These are phyloP conservation scores for Alouatta palliata DNA, from an alignment of 2,113 vertebrate species.

Conservation along the genomic window DNA sequence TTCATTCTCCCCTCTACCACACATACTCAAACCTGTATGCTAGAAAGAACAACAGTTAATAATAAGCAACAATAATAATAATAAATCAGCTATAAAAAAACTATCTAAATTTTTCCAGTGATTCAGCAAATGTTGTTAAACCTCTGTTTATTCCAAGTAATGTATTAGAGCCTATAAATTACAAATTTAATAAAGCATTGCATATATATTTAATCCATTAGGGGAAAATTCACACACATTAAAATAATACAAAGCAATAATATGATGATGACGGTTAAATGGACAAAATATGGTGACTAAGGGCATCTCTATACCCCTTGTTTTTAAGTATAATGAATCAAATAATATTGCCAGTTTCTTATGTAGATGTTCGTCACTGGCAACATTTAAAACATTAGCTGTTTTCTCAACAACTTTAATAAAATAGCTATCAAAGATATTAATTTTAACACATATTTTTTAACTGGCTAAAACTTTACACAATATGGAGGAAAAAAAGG, in stretches of 20 bases:
- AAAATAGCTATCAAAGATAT: too few species aligned
- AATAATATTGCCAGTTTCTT: too few species aligned
- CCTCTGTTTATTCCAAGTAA: background rate
- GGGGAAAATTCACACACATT: background rate
- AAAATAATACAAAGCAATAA: background rate
- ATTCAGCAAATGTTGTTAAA: background rate
- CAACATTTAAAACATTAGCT: too few species aligned
- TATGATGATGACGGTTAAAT: too few species aligned
- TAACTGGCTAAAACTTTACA: too few species aligned
- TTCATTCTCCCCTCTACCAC: background rate
- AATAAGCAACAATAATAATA: background rate
- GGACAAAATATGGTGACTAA: too few species aligned
- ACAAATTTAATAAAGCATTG: background rate
- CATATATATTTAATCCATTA: background rate
- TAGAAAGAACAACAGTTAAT: background rate
- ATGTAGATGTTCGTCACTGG: too few species aligned
- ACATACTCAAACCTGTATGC: background rate
- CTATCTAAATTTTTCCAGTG: background rate
- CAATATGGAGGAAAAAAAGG: too few species aligned
- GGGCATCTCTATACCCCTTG: too few species aligned
- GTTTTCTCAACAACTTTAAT: too few species aligned
- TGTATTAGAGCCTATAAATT: background rate
- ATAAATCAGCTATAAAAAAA: background rate
- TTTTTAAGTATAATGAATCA: too few species aligned
- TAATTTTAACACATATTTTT: too few species aligned